Conservation (phyloP, 2,888 invertebrate species). For the Liodrosophila aerea region DNA sequence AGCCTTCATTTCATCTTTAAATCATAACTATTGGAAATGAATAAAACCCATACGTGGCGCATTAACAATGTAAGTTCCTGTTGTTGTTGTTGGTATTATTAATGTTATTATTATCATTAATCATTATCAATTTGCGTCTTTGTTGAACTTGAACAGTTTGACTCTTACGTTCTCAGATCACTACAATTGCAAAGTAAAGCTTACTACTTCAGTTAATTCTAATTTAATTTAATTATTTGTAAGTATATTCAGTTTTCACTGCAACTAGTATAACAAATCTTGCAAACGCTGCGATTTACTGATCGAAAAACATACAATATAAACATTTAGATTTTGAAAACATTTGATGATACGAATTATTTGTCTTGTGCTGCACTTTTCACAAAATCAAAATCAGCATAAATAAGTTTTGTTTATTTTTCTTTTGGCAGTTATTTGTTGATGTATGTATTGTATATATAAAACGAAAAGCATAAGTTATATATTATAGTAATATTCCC, state of each 20-base stretch:
- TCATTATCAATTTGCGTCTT: constrained; percentile 23
- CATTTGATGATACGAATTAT: constrained; percentile 14
- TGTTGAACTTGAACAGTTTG: constrained; percentile 31
- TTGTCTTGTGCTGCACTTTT: constrained; percentile 37
- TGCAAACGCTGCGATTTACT: constrained; percentile 18
- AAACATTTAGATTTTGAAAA: constrained; percentile 15
- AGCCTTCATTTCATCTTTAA: constrained; percentile 18
- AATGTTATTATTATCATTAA: constrained; percentile 11
- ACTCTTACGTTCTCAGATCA: constrained; percentile 55
- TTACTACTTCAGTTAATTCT: constrained; percentile 55
- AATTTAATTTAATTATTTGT: constrained; percentile 13
- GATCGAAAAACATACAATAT: constrained; percentile 9
- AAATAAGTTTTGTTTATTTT: constrained; percentile 13
- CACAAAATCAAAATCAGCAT: constrained; percentile 34
- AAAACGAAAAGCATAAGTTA: constrained; percentile 24
- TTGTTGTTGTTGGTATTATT: constrained; percentile 2
- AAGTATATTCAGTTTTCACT: constrained; percentile 16
- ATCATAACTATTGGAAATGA: too few relatives aligned
- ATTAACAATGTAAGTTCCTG: not conserved
- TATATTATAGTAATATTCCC: too few relatives aligned
- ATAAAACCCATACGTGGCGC: constrained; percentile 10
- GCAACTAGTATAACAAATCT: constrained; percentile 9
- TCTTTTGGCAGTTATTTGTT: constrained; percentile 48
- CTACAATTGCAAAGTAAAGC: constrained; percentile 75
- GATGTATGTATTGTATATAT: constrained; percentile 20